phyloP scores from a whole-genome alignment of 2,888 invertebrate species.

The Lasioglossum lativentre region DNA sequence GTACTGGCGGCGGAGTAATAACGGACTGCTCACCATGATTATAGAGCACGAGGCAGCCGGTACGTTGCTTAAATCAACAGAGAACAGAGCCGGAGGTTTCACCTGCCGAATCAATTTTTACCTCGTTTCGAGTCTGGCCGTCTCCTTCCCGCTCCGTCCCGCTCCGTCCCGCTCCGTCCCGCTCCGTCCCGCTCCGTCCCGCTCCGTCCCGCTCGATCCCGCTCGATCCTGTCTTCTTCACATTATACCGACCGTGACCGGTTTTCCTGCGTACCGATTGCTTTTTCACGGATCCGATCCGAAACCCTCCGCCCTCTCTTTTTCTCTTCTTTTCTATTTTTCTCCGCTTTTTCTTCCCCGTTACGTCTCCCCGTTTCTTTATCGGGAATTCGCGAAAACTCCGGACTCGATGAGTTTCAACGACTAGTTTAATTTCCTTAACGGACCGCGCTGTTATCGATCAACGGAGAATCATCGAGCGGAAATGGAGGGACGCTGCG shows the following conservation, averaged over 20 bases:
- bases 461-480: neutral
- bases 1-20: slow-evolving; percentile 77
- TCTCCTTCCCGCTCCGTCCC: slow-evolving; percentile 29
- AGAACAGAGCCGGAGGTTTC: slow-evolving; percentile 78
- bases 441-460: slow-evolving; percentile 2
- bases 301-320: neutral
- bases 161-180: slow-evolving; percentile 15
- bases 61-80: slow-evolving; percentile 79
- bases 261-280: slow-evolving; percentile 66
- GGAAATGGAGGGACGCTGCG: neutral
- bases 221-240: neutral
- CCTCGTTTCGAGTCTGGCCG: slow-evolving; percentile 72
- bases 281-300: slow-evolving; percentile 61
- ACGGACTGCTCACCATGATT: slow-evolving; percentile 77
- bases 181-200: neutral
- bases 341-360: neutral
- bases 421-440: slow-evolving; percentile 47
- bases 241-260: slow-evolving; percentile 63
- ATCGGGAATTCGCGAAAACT: slow-evolving; percentile 1
- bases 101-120: slow-evolving; percentile 79
- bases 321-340: neutral
- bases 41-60: slow-evolving; percentile 77
- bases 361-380: neutral
- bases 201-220: slow-evolving; percentile 4
- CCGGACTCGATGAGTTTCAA: slow-evolving; percentile 16